Evolutionary conservation across 1,140 invertebrate genomes (phyloP).

Genomic region (Amyelois transitella): DNA sequence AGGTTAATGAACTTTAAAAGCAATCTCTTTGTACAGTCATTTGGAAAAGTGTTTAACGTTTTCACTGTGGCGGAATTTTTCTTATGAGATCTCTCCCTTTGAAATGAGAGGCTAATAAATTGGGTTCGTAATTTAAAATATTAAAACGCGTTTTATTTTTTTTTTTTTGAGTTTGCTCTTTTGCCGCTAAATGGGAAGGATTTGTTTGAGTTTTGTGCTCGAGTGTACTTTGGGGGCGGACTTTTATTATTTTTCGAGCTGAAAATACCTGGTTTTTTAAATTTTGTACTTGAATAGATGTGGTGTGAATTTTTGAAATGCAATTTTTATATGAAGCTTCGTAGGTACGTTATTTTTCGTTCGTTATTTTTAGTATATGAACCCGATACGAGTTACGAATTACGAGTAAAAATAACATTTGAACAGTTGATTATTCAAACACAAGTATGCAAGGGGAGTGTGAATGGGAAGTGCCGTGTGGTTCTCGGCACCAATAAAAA

Average conservation of each 20-base stretch:
- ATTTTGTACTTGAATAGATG: no score
- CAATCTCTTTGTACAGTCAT: constrained; percentile 1
- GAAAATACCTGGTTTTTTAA: no score
- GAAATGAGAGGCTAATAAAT: constrained; percentile 5
- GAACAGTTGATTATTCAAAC: no score
- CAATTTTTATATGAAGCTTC: no score
- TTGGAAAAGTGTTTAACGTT: constrained; percentile 5
- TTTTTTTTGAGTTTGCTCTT: constrained; percentile 4
- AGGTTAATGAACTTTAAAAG: constrained; percentile 5
- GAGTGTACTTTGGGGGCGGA: neutral
- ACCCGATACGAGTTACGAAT: no score
- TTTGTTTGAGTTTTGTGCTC: constrained; percentile 2
- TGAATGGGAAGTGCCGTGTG: no score
- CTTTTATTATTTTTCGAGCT: constrained; percentile 2
- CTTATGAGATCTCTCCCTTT: constrained; percentile 3
- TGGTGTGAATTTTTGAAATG: no score
- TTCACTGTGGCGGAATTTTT: constrained; percentile 3
- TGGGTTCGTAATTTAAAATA: constrained; percentile 6
- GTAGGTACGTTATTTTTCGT: no score
- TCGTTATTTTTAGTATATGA: no score
- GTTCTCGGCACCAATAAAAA: no score
- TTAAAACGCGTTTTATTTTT: neutral
- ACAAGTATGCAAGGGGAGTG: no score
- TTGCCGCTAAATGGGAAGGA: constrained; percentile 1
- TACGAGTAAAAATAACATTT: no score